These are phyloP conservation scores for Anas acuta DNA, from an alignment of 2,797 vertebrate species.

Conservation along the genomic window DNA sequence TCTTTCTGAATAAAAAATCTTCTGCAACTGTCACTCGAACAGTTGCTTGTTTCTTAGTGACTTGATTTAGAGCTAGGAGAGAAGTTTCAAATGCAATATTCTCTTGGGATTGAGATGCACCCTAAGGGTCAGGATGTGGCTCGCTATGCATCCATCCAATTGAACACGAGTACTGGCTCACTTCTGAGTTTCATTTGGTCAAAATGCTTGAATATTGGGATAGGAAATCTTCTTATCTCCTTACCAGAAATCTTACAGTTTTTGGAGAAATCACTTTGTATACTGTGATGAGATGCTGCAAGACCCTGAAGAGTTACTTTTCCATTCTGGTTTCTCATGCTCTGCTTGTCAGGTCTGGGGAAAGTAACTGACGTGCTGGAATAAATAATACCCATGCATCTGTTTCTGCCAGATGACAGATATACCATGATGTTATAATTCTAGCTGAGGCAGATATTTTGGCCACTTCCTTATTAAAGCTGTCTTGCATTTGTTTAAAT, in stretches of 20 bases:
- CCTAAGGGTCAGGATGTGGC: neutral
- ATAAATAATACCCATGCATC: neutral
- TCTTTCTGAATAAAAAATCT: neutral
- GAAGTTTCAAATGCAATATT: neutral
- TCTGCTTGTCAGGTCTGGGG: neutral
- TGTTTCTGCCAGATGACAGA: neutral
- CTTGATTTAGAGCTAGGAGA: neutral
- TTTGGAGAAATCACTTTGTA: neutral
- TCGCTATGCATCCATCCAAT: neutral
- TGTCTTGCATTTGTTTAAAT: neutral
- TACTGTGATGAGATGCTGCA: neutral
- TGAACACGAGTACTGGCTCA: neutral
- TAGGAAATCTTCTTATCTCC: neutral
- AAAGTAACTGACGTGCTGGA: neutral
- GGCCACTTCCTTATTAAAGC: neutral
- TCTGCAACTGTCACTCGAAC: neutral
- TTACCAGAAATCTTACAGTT: neutral
- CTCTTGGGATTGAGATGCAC: neutral
- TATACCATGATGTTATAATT: neutral
- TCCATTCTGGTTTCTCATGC: neutral
- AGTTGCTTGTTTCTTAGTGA: neutral
- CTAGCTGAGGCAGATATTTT: neutral
- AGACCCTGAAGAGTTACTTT: neutral
- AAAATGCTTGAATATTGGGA: neutral
- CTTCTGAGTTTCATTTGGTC: neutral